phyloP scores from a whole-genome alignment of 1,140 invertebrate genomes.

The Dendroctonus ponderosae region DNA sequence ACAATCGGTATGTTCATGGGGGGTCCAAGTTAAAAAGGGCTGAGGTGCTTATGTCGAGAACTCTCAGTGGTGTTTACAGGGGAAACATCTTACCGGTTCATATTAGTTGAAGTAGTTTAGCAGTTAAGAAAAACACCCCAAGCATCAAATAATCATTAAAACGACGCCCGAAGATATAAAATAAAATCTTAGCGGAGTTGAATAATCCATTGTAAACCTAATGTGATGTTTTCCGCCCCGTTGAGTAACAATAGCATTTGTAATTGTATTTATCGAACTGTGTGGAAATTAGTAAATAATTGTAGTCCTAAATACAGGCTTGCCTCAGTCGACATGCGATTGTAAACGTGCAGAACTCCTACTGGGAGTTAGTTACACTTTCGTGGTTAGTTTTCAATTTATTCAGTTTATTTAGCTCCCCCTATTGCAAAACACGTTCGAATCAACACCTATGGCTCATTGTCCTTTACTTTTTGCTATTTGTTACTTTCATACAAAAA shows the following conservation, averaged over 20 bases:
- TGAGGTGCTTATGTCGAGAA: not conserved
- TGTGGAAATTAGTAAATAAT: constrained; percentile 46
- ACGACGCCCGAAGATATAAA: constrained; percentile 30
- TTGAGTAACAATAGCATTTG: constrained; percentile 36
- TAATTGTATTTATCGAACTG: constrained; percentile 47
- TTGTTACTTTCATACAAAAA: too few species aligned
- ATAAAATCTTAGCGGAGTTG: constrained; percentile 26
- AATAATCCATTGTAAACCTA: constrained; percentile 27
- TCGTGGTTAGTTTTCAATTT: constrained; percentile 37
- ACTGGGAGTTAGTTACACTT: constrained; percentile 44
- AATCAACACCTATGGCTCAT: constrained; percentile 32
- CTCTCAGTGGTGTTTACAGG: constrained; percentile 9
- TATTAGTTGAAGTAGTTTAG: constrained; percentile 26
- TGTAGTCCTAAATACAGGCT: constrained; percentile 44
- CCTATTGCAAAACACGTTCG: constrained; percentile 30
- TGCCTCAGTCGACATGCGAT: constrained; percentile 32
- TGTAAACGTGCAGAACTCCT: constrained; percentile 37
- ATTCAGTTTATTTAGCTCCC: constrained; percentile 26
- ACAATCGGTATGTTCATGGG: not conserved
- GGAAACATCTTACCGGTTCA: constrained; percentile 27
- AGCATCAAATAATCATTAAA: constrained; percentile 26
- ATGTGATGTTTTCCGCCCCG: constrained; percentile 28
- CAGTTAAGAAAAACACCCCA: constrained; percentile 26
- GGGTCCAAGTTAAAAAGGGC: constrained; percentile 3
- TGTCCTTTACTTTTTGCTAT: not conserved